Percentiles rank a stretch among this genome's conserved stretches.
Conservation (phyloP, 2,888 invertebrate species). For the Uropetala carovei region DNA sequence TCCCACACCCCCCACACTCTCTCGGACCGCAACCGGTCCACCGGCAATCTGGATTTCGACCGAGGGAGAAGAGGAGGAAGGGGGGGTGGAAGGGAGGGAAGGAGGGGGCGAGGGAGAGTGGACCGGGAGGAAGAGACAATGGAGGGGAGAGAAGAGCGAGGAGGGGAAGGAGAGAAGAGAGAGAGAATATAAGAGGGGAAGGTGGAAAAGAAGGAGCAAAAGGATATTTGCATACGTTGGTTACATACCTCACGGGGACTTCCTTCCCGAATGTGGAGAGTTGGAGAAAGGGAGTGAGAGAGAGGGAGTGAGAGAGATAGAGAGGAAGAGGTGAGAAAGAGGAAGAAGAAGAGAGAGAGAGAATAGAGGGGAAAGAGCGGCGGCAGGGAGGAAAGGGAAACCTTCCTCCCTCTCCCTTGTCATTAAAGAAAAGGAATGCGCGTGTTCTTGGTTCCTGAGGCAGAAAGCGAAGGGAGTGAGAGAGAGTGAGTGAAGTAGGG, state of each 20-base stretch:
- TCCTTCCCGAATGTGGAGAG: constrained; percentile 39
- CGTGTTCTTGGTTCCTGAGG: constrained; percentile 6
- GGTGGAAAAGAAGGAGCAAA: not conserved
- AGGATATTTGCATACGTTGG: constrained; percentile 60
- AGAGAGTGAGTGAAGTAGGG: not conserved
- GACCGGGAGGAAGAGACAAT: not conserved
- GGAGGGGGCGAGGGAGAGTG: not conserved
- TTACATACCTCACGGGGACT: constrained; percentile 62
- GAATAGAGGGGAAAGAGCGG: not conserved
- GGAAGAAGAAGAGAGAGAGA: not conserved
- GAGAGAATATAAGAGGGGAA: not conserved
- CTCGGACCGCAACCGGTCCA: constrained; percentile 67
- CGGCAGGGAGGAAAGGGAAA: not conserved
- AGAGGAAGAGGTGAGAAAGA: not conserved
- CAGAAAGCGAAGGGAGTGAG: not conserved
- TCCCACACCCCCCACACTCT: constrained; percentile 64
- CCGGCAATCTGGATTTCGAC: constrained; percentile 70
- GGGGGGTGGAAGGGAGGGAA: not conserved
- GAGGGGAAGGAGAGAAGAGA: not conserved
- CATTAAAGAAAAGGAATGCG: constrained; percentile 32
- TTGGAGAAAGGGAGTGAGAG: not conserved
- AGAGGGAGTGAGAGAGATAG: not conserved
- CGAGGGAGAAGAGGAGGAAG: constrained; percentile 56
- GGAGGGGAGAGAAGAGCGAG: not conserved
- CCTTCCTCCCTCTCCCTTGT: not conserved